Percentiles rank a stretch among this genome's conserved stretches.
These are phyloP conservation scores for Hephaestus fuliginosus DNA, from an alignment of 2,797 vertebrate genomes.

Conservation along the genomic window DNA sequence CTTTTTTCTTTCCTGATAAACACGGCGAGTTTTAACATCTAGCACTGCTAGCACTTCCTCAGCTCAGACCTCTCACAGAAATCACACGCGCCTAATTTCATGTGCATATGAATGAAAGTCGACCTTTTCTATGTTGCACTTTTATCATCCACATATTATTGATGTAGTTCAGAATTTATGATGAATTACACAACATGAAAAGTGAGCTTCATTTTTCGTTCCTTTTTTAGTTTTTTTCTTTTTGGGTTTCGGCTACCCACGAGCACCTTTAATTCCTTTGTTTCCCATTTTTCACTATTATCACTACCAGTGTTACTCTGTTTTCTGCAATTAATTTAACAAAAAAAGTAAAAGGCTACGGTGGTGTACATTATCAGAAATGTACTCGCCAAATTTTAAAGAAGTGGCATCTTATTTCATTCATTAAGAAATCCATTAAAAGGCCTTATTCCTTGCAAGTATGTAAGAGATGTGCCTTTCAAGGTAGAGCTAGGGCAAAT, in stretches of 20 bases:
- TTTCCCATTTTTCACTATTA: constrained; percentile 1
- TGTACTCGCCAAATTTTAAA: constrained; percentile 93
- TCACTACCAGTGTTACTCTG: neutral
- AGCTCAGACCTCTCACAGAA: constrained; percentile 57
- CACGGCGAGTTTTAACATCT: constrained; percentile 46
- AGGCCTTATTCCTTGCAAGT: constrained; percentile 93
- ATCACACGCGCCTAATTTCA: constrained; percentile 47
- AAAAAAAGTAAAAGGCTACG: constrained; percentile 26
- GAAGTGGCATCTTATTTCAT: constrained; percentile 97
- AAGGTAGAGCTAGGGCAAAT: constrained; percentile 97
- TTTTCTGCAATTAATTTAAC: neutral
- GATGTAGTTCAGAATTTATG: constrained; percentile 62
- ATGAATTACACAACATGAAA: constrained; percentile 31
- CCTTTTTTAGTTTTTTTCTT: too few species aligned
- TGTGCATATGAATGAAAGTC: constrained; percentile 39
- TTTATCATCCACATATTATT: constrained; percentile 51
- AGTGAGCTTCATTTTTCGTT: neutral
- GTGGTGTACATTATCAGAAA: constrained; percentile 88
- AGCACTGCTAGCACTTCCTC: constrained; percentile 31
- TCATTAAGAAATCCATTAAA: constrained; percentile 99
- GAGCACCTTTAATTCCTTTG: neutral
- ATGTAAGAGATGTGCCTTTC: constrained; percentile 98
- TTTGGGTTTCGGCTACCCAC: neutral
- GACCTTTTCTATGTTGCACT: constrained; percentile 41
- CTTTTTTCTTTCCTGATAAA: constrained; percentile 37